Evolutionary conservation across 2,113 vertebrate species (phyloP).

Genomic region (Forbesichthys agassizii): DNA sequence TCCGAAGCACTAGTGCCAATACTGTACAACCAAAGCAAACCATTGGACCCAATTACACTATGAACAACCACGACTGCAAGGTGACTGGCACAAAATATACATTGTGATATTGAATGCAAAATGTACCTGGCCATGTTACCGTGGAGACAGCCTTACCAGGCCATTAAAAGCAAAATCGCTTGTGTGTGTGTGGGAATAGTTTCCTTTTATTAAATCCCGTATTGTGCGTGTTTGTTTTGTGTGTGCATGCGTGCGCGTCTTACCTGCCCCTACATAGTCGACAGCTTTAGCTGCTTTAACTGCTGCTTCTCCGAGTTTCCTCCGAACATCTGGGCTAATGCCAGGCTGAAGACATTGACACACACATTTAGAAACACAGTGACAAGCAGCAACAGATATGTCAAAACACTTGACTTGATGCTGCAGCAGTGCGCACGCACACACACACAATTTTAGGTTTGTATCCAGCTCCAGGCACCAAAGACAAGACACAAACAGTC

Average conservation of each 20-base stretch:
- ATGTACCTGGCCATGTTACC: too few relatives aligned
- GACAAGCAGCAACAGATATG: neutral
- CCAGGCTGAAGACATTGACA: constrained; percentile 81
- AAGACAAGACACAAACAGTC: too few relatives aligned
- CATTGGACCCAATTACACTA: too few relatives aligned
- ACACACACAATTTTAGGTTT: neutral
- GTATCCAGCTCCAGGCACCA: too few relatives aligned
- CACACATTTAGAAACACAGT: neutral
- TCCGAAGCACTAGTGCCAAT: too few relatives aligned
- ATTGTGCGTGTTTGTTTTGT: neutral
- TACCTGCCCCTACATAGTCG: constrained; percentile 95
- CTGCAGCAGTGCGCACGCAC: neutral
- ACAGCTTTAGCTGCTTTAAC: constrained; percentile 95
- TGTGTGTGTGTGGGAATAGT: neutral
- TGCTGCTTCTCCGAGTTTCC: constrained; percentile 91
- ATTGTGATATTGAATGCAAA: too few relatives aligned
- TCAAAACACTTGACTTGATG: neutral
- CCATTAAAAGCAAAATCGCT: neutral
- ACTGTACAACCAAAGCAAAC: too few relatives aligned
- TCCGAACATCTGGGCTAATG: constrained; percentile 87
- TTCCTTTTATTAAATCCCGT: too few relatives aligned
- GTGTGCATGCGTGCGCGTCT: constrained; percentile 12
- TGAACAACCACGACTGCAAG: too few relatives aligned
- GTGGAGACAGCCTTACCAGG: too few relatives aligned
- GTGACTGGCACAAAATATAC: neutral